A percentile compares a stretch with the other conserved stretches of the same genome.
phyloP scores from a whole-genome alignment of 2,113 vertebrate genomes.

The Lasiurus cinereus region DNA sequence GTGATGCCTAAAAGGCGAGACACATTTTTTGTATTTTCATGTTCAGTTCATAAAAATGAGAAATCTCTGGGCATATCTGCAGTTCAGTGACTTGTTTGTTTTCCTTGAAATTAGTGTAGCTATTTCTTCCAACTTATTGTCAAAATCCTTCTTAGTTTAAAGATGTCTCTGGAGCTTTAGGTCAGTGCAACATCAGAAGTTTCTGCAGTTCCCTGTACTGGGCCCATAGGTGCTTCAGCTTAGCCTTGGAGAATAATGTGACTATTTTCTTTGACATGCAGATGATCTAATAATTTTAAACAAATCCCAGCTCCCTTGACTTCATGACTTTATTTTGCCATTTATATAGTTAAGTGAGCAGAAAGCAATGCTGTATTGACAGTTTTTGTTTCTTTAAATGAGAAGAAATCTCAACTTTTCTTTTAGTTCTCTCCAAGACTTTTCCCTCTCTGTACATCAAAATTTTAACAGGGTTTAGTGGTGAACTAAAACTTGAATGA shows the following conservation, averaged over 20 bases:
- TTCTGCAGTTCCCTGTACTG: not conserved
- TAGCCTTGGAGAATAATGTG: not conserved
- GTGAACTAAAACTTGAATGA: constrained; percentile 13
- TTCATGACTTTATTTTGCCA: constrained; percentile 14
- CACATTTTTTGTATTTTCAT: not conserved
- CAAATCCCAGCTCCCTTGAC: not conserved
- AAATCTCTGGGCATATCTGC: not conserved
- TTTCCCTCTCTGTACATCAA: not conserved
- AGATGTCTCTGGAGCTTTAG: not conserved
- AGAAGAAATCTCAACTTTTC: constrained; percentile 5
- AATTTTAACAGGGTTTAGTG: constrained; percentile 1
- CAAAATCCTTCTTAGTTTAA: constrained; percentile 4
- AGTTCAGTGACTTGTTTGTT: not conserved
- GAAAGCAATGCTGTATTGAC: not conserved
- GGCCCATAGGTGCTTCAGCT: not conserved
- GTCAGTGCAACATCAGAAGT: not conserved
- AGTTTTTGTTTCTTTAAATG: not conserved
- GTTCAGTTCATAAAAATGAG: not conserved
- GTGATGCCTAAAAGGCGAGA: not conserved
- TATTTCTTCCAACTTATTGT: constrained; percentile 34
- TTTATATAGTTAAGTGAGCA: not conserved
- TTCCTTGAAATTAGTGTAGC: not conserved
- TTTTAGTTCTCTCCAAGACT: not conserved
- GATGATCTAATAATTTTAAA: not conserved
- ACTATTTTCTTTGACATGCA: not conserved